Base-by-base conservation (phyloP, 2,113 vertebrate species). In the Ptilorrhoa leucosticta region DNA sequence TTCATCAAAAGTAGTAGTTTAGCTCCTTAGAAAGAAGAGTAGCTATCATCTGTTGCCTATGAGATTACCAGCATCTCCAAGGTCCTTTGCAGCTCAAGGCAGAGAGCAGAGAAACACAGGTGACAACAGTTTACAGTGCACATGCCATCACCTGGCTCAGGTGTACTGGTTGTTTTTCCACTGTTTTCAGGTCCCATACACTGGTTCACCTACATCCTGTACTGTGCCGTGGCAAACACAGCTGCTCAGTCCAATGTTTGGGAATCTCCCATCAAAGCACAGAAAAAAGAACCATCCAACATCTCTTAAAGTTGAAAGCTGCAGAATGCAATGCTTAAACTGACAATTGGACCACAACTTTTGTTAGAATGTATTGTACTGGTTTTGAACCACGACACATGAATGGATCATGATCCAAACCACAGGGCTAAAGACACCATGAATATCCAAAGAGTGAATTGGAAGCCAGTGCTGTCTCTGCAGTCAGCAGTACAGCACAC, bases 151-250 rank as follows among this genome's bases (percentile, higher is more conserved):
- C 26, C 39, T 56, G 4, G 3, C 14, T 82, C 64, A 33, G 2
- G 1, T 17, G 18, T 3, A 73, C 68, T 26, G 26, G 58, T 5
- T 35, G 26, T 5, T 20, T 72, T 42, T 42, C n/a, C 39, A 31
- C 16, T n/a, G 26, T 31, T 75, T 39, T 81, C 64, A 82, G 42
- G 15, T 71, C 28, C 60, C 33, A 66, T 18, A 60, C 11, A 15
- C 15, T 22, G 11, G 24, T 28, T 53, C 45, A 66, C 16, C 58
- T 39, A 44, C 30, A 26, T 5, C 24, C 31, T 57, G 10, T 1
- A n/a, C 21, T 3, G 6, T 28, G 24, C 60, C 31, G 10, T 2
- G 0, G 42, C 44, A 69, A 84, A 57, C 9, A 3, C 0, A 82
- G 5, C 63, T 73, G 35, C 16, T 70, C n/a, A 54, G 20, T 9